Evolutionary conservation across 2,797 vertebrate species (phyloP), one percentile per base, ranked within the genome.

Genomic region (Silurus aristotelis): DNA sequence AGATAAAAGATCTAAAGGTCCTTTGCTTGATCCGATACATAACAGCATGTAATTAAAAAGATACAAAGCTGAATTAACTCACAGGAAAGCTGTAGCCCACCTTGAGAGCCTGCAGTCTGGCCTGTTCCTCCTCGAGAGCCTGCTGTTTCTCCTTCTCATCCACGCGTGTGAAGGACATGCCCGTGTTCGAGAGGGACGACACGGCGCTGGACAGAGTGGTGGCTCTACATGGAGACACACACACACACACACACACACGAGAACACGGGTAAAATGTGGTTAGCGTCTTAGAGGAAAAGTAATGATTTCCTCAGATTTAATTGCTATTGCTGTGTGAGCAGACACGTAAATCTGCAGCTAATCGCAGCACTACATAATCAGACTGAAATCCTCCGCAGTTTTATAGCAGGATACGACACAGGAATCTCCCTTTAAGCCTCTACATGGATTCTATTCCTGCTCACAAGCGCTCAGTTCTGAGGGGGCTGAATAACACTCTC

Each of bases 111-210:
- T 97, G 97, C 88, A 98, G 93, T 55, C 96, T 91, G 81, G 96
- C 96, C 91, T 98, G 97, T 7, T 98, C 97, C 86, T 98, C 97
- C 92, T 98, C 97, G 89, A 98, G 84, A 0, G 96, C 97, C 89
- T 96, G 96, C 92, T 96, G 96, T 87, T 96, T 96, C 92, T 98
- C 97, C 88, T 96, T 97, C 91, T 98, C 97, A 58, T 97, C 97
- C 96, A 98, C 97, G 87, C 95, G 94, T 91, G 95, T 97, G 93
- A 98, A 97, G 87, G 96, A 97, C 96, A 98, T 95, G 87, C 97
- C 97, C 52, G 97, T 98, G 90, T 90, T 96, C 92, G 97, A 96
- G 85, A 98, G 96, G 1, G 97, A 95, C 0, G 96, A 98, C 87
- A 98, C 97, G 0, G 97, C 97, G 73, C 93, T 97, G 88, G 96